Evolutionary conservation across 2,113 vertebrate species (phyloP).

Genomic region (Hippolais icterina): DNA sequence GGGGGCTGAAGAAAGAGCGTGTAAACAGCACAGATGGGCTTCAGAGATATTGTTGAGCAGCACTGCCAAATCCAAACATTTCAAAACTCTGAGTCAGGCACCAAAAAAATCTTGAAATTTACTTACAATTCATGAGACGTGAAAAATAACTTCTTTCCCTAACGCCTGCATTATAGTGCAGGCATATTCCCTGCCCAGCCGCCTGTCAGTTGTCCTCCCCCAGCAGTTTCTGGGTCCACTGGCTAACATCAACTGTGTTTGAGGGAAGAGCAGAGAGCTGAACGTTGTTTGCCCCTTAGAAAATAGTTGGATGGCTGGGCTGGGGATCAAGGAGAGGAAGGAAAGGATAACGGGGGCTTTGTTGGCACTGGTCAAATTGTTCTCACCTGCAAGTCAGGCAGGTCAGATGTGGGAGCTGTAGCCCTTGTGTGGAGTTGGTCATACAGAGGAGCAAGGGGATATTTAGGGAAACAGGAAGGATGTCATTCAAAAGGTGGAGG

Average conservation of each 20-base stretch:
- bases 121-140: slow-evolving; percentile 31
- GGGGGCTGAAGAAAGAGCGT: neutral
- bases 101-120: slow-evolving; percentile 35
- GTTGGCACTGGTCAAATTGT: neutral
- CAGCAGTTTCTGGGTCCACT: neutral
- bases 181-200: neutral
- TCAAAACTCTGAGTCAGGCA: slow-evolving; percentile 53
- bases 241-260: neutral
- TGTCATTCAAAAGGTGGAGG: neutral
- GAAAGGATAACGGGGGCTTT: neutral
- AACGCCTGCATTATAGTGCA: neutral
- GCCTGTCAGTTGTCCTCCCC: neutral
- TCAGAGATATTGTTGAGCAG: slow-evolving; percentile 26
- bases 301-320: neutral
- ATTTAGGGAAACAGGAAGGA: neutral
- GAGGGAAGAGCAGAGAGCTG: neutral
- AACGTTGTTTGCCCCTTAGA: neutral
- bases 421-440: neutral
- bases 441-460: neutral
- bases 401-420: neutral
- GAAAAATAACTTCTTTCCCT: slow-evolving; percentile 26
- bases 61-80: slow-evolving; percentile 18
- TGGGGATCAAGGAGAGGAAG: neutral
- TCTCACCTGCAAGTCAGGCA: neutral
- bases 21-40: slow-evolving; percentile 59